phyloP scores from a whole-genome alignment of 2,888 invertebrate genomes.

The Acrobasis suavella region DNA sequence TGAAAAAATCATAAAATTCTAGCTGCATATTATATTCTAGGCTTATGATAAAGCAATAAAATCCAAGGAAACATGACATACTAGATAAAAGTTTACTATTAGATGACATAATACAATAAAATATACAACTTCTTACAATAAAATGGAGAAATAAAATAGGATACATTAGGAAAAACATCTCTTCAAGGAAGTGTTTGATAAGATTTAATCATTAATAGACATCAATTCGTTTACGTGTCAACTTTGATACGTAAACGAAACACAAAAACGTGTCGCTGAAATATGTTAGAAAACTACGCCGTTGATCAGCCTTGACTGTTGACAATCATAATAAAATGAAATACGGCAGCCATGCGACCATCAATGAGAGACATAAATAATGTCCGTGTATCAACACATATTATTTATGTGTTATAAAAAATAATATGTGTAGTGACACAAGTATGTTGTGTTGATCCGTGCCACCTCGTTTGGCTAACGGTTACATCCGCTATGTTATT shows the following conservation, averaged over 20 bases:
- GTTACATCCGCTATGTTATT: not conserved
- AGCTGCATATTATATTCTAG: too few relatives aligned
- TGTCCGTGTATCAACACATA: not conserved
- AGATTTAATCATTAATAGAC: not conserved
- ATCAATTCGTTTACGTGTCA: too few relatives aligned
- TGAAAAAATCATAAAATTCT: too few relatives aligned
- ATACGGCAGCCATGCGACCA: not conserved
- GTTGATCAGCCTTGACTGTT: not conserved
- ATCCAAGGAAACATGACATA: too few relatives aligned
- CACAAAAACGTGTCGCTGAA: not conserved
- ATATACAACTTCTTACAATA: too few relatives aligned
- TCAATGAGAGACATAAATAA: constrained; percentile 14
- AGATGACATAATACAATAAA: too few relatives aligned
- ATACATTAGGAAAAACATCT: too few relatives aligned
- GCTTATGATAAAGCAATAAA: too few relatives aligned
- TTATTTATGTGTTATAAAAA: not conserved
- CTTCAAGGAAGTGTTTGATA: not conserved
- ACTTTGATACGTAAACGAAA: not conserved
- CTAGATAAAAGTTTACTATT: too few relatives aligned
- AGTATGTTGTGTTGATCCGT: not conserved
- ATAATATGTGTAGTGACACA: not conserved
- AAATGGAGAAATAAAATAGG: too few relatives aligned
- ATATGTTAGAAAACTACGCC: constrained; percentile 12
- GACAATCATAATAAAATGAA: constrained; percentile 20
- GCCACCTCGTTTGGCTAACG: not conserved